These are phyloP conservation scores for Achroia grisella DNA, from an alignment of 1,140 invertebrate genomes.

Conservation along the genomic window DNA sequence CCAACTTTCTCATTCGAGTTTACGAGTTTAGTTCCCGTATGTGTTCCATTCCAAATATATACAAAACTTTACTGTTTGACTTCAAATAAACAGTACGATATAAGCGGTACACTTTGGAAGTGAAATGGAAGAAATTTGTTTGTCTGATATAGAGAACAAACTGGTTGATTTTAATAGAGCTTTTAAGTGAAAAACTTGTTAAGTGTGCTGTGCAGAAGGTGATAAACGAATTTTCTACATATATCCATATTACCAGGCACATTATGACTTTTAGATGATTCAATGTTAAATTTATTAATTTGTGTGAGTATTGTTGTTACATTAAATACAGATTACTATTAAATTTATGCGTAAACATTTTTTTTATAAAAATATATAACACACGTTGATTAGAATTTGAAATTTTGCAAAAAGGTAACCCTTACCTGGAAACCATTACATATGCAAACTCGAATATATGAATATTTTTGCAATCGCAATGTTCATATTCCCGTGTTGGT, in stretches of 20 bases:
- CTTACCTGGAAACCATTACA: too few species aligned
- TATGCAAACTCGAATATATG: too few species aligned
- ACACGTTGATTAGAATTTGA: too few species aligned
- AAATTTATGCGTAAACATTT: too few species aligned
- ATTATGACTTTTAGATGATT: slow-evolving; percentile 9
- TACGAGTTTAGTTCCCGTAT: slow-evolving; percentile 33
- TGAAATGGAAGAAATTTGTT: too few species aligned
- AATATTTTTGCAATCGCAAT: too few species aligned
- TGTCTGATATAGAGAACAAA: neutral
- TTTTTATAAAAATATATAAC: neutral
- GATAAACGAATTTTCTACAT: slow-evolving; percentile 6
- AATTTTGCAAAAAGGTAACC: too few species aligned
- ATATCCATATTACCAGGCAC: neutral
- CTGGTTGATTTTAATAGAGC: neutral
- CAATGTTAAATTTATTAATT: neutral
- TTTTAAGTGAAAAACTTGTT: slow-evolving; percentile 23
- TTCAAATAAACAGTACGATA: neutral
- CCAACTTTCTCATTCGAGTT: slow-evolving; percentile 38
- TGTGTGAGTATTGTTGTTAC: slow-evolving; percentile 46
- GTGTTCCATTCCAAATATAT: slow-evolving; percentile 20
- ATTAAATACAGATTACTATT: too few species aligned
- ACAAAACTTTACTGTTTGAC: slow-evolving; percentile 8
- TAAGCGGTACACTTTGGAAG: too few species aligned
- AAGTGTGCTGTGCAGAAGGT: slow-evolving; percentile 19
- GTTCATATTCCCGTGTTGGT: too few species aligned